These are phyloP conservation scores for Glareola pratincola DNA, from an alignment of 2,113 vertebrate species.

Conservation along the genomic window DNA sequence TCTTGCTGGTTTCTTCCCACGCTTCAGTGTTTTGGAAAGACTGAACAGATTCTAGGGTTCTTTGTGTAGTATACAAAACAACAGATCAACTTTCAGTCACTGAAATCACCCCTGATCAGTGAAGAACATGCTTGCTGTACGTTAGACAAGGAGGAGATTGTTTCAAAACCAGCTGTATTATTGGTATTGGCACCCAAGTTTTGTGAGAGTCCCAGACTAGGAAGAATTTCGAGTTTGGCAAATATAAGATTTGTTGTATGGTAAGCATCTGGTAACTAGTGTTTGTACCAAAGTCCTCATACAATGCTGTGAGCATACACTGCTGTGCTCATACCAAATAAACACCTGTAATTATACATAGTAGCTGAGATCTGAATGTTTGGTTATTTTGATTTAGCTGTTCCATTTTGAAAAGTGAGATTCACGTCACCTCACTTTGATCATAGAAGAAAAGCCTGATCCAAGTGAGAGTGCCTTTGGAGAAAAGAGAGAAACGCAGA, in stretches of 20 bases:
- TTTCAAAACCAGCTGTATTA: neutral
- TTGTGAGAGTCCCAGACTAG: neutral
- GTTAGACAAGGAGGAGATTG: neutral
- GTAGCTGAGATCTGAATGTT: neutral
- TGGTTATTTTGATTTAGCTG: neutral
- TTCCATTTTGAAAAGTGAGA: neutral
- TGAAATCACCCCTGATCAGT: neutral
- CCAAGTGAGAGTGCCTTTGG: neutral
- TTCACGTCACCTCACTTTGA: neutral
- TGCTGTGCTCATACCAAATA: neutral
- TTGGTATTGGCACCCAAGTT: neutral
- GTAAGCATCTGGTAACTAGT: neutral
- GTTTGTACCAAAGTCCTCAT: neutral
- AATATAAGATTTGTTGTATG: neutral
- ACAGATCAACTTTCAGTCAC: neutral
- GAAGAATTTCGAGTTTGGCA: neutral
- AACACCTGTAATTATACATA: neutral
- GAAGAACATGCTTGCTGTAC: neutral
- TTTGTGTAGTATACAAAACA: neutral
- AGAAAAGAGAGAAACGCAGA: neutral
- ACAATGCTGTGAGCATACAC: neutral
- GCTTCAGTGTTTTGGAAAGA: neutral
- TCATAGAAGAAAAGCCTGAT: neutral
- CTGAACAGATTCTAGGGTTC: neutral
- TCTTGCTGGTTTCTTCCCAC: neutral